These are phyloP conservation scores for Nomada ferruginata DNA, from an alignment of 2,888 invertebrate species.

Conservation along the genomic window DNA sequence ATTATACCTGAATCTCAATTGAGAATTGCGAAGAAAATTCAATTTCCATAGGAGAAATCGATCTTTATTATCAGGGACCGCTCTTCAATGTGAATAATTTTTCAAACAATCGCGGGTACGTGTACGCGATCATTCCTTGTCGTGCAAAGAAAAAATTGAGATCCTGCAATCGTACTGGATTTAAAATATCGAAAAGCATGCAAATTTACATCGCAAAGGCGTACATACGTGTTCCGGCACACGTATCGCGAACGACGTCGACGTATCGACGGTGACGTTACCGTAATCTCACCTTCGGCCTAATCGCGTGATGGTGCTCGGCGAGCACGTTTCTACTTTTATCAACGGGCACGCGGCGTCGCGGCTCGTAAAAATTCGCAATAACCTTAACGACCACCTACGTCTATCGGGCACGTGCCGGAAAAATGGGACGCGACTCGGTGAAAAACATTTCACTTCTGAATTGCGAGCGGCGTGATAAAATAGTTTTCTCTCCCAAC, in stretches of 20 bases:
- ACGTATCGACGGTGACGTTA: slow-evolving; percentile 48
- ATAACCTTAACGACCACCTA: slow-evolving; percentile 36
- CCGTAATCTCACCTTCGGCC: slow-evolving; percentile 59
- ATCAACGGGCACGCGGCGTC: slow-evolving; percentile 37
- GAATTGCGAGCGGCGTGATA: background rate
- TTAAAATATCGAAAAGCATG: background rate
- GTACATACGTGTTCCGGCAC: slow-evolving; percentile 43
- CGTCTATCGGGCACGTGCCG: slow-evolving; percentile 39
- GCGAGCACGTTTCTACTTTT: slow-evolving; percentile 39
- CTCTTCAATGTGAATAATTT: background rate
- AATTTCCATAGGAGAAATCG: no score
- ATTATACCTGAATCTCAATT: no score
- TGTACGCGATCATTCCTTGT: background rate
- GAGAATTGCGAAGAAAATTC: no score
- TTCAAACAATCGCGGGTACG: background rate
- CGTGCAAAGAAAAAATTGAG: background rate
- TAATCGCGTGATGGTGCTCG: slow-evolving; percentile 54
- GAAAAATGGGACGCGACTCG: slow-evolving; percentile 19
- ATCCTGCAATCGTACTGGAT: background rate
- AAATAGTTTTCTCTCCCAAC: no score
- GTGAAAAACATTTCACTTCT: slow-evolving; percentile 14
- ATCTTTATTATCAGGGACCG: no score
- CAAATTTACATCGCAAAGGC: background rate
- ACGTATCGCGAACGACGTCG: slow-evolving; percentile 27
- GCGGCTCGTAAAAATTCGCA: slow-evolving; percentile 42